phyloP scores from a whole-genome alignment of 2,888 invertebrate species.

The Lagria hirta region DNA sequence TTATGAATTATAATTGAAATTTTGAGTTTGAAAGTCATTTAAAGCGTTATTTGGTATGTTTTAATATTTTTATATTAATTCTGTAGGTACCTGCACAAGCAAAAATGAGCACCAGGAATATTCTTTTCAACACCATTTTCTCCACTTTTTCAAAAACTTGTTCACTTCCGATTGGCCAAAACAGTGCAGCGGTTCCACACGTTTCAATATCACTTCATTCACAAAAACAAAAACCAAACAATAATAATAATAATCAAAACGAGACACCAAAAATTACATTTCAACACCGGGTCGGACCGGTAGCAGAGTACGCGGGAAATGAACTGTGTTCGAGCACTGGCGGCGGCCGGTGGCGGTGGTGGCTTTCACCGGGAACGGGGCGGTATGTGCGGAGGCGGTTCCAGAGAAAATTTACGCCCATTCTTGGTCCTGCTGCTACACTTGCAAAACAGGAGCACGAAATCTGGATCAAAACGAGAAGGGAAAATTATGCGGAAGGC shows the following conservation, averaged over 20 bases:
- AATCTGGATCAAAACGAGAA: slow-evolving; percentile 14
- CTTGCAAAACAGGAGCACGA: slow-evolving; percentile 32
- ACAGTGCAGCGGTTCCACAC: slow-evolving; percentile 13
- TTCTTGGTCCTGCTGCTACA: slow-evolving; percentile 39
- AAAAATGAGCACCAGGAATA: slow-evolving; percentile 18
- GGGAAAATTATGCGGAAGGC: too few species aligned
- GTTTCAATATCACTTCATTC: slow-evolving; percentile 17
- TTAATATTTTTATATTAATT: too few species aligned
- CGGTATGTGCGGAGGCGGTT: slow-evolving; percentile 31
- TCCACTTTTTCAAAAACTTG: slow-evolving; percentile 2
- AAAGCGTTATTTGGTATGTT: too few species aligned
- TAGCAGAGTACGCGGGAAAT: slow-evolving; percentile 26
- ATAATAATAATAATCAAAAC: slow-evolving; percentile 29
- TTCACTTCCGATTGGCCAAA: slow-evolving; percentile 6
- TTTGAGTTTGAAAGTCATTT: too few species aligned
- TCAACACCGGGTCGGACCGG: slow-evolving; percentile 21
- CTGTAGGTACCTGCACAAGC: slow-evolving; percentile 25
- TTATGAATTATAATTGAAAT: too few species aligned
- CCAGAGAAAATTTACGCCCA: slow-evolving; percentile 31
- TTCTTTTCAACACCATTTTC: slow-evolving; percentile 20
- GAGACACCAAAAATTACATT: slow-evolving; percentile 28
- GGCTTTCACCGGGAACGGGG: slow-evolving; percentile 35
- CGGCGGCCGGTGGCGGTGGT: slow-evolving; percentile 12
- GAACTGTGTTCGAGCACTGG: slow-evolving; percentile 21
- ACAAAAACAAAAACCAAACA: slow-evolving; percentile 28